Percentiles rank a stretch among this genome's conserved stretches.
These are phyloP conservation scores for Sterrhoptilus dennistouni DNA, from an alignment of 2,113 vertebrate species.

Conservation along the genomic window DNA sequence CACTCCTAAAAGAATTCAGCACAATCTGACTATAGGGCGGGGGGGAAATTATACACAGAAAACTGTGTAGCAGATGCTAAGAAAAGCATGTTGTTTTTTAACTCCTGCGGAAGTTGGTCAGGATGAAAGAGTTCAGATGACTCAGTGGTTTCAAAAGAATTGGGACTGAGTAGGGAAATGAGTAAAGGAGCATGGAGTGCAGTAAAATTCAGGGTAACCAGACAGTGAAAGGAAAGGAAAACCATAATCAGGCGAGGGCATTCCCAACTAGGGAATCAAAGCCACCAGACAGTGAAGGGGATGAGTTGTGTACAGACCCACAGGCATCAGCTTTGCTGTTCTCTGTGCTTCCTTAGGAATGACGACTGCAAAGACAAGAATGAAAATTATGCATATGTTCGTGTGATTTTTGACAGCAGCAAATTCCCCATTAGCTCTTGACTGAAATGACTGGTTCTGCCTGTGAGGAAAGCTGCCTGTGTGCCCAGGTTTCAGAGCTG, in stretches of 20 bases:
- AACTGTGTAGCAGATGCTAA: not conserved
- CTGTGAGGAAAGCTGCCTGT: not conserved
- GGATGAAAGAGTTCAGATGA: not conserved
- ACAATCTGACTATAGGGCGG: not conserved
- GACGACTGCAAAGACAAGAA: not conserved
- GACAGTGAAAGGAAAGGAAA: not conserved
- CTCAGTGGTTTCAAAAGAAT: not conserved
- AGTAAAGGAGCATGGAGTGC: not conserved
- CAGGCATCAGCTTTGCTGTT: not conserved
- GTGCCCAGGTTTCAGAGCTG: not conserved
- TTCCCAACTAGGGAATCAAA: not conserved
- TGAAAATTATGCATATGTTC: not conserved
- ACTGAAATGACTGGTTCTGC: not conserved
- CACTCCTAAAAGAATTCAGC: not conserved
- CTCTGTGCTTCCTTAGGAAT: not conserved
- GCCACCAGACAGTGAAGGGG: not conserved
- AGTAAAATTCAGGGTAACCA: not conserved
- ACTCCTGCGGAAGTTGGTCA: not conserved
- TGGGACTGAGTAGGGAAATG: not conserved
- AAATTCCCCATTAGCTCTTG: not conserved
- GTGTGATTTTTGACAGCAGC: conserved; percentile 46
- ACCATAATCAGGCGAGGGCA: not conserved
- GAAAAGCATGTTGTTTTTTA: fast-evolving
- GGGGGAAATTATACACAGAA: not conserved
- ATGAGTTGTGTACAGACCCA: not conserved